A percentile compares a stretch with the other conserved stretches of the same genome.
Conservation (phyloP, 2,797 vertebrate species). For the Avahi laniger region DNA sequence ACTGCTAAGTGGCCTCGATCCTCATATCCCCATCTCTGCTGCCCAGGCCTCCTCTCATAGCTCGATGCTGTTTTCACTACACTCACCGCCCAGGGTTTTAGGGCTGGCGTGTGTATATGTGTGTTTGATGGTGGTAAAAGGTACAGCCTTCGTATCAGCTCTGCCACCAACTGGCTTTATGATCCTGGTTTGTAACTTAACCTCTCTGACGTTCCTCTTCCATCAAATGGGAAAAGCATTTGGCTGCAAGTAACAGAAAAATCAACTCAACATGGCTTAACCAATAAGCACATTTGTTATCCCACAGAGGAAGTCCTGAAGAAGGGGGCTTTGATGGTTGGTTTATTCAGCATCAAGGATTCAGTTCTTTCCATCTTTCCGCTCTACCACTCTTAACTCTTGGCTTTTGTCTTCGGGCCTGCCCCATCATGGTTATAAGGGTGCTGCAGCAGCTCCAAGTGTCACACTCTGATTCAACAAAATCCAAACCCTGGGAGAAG, state of each 20-base stretch:
- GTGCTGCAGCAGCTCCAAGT: not conserved
- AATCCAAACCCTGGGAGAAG: not conserved
- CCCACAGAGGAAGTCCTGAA: not conserved
- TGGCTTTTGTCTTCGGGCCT: not conserved
- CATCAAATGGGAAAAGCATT: constrained; percentile 32
- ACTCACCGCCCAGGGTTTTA: not conserved
- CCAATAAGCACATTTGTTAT: not conserved
- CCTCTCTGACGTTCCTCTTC: constrained; percentile 5
- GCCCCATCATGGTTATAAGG: not conserved
- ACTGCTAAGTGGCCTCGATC: constrained; percentile 56
- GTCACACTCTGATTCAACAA: constrained; percentile 30
- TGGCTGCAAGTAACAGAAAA: constrained; percentile 18
- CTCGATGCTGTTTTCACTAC: not conserved
- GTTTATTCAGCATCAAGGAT: not conserved
- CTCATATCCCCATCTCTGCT: not conserved
- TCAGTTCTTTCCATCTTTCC: not conserved
- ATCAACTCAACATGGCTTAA: not conserved
- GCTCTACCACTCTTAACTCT: not conserved
- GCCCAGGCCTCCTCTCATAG: not conserved
- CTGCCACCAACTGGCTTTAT: not conserved
- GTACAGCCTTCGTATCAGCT: not conserved
- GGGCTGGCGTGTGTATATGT: not conserved
- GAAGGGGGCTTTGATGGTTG: not conserved
- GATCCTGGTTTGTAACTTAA: not conserved
- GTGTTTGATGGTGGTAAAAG: not conserved